Percentiles rank a stretch among this genome's conserved stretches.
These are phyloP conservation scores for Sarcophilus harrisii DNA, from an alignment of 2,797 vertebrate species.

Conservation along the genomic window DNA sequence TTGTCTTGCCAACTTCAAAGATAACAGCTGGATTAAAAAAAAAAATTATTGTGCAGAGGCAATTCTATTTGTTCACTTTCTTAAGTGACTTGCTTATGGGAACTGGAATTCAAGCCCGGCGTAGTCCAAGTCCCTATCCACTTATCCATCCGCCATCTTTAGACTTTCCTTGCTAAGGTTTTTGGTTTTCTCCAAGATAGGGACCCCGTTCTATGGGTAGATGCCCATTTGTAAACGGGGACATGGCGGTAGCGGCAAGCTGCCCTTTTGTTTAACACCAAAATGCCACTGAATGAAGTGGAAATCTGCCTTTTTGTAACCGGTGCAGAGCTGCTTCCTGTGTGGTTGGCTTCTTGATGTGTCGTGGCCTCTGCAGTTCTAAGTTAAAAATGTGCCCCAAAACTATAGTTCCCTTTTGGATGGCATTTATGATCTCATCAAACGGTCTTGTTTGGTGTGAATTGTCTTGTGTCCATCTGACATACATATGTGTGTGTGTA, in stretches of 20 bases:
- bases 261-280: background rate
- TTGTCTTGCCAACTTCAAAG: background rate
- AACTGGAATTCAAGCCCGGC: background rate
- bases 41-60: slow-evolving; percentile 2
- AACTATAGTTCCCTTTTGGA: slow-evolving; percentile 27
- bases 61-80: slow-evolving; percentile 28
- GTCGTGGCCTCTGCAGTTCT: slow-evolving; percentile 19
- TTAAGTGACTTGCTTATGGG: background rate
- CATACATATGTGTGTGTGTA: background rate
- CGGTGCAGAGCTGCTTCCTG: slow-evolving; percentile 11
- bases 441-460: background rate
- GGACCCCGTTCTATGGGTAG: background rate
- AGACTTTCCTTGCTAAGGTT: background rate
- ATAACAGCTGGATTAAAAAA: background rate
- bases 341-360: slow-evolving; percentile 37
- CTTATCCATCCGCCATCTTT: background rate
- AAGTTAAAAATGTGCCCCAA: slow-evolving; percentile 9
- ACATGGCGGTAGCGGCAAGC: background rate
- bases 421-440: background rate
- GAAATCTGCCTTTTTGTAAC: background rate
- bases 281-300: background rate
- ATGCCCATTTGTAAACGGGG: background rate
- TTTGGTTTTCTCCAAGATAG: background rate
- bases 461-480: background rate
- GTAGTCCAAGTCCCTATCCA: background rate